Conservation (phyloP, 2,113 vertebrate genomes). For the Colius striatus region DNA sequence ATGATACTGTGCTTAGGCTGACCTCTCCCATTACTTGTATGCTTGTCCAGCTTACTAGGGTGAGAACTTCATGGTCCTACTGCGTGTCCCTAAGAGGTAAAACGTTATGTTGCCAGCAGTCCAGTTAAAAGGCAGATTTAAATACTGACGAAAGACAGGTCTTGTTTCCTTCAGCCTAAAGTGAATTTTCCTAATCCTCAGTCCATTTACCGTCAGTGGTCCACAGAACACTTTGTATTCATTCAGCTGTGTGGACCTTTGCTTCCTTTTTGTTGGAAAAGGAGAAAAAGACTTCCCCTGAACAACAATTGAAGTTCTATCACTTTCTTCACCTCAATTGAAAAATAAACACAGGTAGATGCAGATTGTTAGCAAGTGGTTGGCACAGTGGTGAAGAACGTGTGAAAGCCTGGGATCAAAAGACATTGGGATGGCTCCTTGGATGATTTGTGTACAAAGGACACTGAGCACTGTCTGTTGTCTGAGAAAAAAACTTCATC, state of each 20-base stretch:
- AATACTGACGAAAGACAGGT: not conserved
- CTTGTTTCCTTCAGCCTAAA: not conserved
- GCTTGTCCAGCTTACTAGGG: not conserved
- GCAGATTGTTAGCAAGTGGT: not conserved
- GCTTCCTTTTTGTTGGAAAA: not conserved
- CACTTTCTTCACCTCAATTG: not conserved
- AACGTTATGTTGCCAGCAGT: not conserved
- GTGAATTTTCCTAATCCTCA: not conserved
- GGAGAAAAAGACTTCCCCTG: not conserved
- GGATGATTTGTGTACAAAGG: not conserved
- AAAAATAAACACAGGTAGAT: not conserved
- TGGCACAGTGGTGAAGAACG: not conserved
- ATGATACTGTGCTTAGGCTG: not conserved
- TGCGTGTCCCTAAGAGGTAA: not conserved
- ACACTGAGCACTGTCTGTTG: not conserved
- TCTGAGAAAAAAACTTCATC: not conserved
- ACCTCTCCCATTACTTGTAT: fast-evolving
- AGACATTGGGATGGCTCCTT: not conserved
- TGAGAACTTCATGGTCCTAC: fast-evolving
- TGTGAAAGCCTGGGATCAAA: not conserved
- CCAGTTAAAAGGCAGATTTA: not conserved
- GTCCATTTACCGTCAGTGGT: not conserved
- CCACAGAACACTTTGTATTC: not conserved
- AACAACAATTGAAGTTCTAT: not conserved
- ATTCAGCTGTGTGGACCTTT: not conserved